phyloP scores from a whole-genome alignment of 2,797 vertebrate species.

The Danio tinwini region DNA sequence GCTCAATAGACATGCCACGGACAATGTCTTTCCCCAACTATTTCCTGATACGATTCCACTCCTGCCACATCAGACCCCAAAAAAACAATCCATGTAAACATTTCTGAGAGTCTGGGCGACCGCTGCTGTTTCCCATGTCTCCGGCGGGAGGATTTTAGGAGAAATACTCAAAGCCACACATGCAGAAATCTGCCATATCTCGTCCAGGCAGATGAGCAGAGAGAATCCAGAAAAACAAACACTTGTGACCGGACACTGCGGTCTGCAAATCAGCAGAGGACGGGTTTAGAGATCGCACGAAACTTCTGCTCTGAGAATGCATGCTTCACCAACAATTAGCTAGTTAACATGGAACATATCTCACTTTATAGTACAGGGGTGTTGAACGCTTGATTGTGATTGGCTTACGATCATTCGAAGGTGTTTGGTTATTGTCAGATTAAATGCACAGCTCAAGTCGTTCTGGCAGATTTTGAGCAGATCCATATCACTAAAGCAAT shows the following conservation, averaged over 20 bases:
- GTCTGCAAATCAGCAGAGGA: not conserved
- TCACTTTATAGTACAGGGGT: too few species aligned
- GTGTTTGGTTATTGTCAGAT: too few species aligned
- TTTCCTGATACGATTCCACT: slow-evolving; percentile 12
- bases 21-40: slow-evolving; percentile 11
- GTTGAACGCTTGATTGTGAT: too few species aligned
- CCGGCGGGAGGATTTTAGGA: slow-evolving; percentile 7
- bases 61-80: slow-evolving; percentile 37
- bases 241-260: not conserved
- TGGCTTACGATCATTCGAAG: too few species aligned
- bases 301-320: not conserved
- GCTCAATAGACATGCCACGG: slow-evolving; percentile 15
- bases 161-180: slow-evolving; percentile 16
- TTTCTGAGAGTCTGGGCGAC: not conserved
- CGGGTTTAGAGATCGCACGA: not conserved
- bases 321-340: not conserved
- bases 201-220: slow-evolving; percentile 17
- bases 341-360: not conserved
- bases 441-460: too few species aligned
- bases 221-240: not conserved
- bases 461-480: too few species aligned
- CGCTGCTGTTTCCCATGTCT: slow-evolving; percentile 18
- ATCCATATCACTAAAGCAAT: too few species aligned
- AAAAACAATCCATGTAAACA: slow-evolving; percentile 44
- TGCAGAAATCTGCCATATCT: not conserved